These are phyloP conservation scores for Rhinogobius similis DNA, from an alignment of 2,113 vertebrate species.

Conservation along the genomic window DNA sequence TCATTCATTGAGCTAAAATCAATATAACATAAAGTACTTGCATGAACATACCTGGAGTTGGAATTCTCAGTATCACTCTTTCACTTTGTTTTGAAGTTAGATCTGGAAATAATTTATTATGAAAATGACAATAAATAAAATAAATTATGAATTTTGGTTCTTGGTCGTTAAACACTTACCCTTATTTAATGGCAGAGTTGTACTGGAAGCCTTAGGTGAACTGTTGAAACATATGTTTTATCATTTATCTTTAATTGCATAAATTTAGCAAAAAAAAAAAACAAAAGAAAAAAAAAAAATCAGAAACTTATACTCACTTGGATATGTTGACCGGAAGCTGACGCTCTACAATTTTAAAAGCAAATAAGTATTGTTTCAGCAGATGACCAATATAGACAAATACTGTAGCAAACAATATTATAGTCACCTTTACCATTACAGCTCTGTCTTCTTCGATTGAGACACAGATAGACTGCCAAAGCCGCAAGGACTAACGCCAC, in stretches of 20 bases:
- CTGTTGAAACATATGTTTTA: slow-evolving; percentile 19
- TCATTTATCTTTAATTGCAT: not conserved
- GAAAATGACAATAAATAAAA: no score
- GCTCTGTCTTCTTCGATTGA: slow-evolving; percentile 51
- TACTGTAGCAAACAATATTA: not conserved
- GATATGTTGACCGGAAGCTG: slow-evolving; percentile 24
- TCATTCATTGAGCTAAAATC: not conserved
- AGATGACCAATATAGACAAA: not conserved
- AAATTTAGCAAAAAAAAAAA: no score
- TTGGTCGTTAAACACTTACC: slow-evolving; percentile 42
- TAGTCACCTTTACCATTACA: slow-evolving; percentile 63
- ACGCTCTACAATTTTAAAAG: slow-evolving; percentile 25
- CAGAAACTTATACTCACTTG: slow-evolving; percentile 54
- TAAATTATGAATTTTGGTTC: no score
- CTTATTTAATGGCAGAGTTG: slow-evolving; percentile 16
- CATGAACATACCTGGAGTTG: slow-evolving; percentile 48
- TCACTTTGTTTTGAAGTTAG: slow-evolving; percentile 47
- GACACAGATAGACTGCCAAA: slow-evolving; percentile 60
- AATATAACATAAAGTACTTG: not conserved
- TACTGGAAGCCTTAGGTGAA: slow-evolving; percentile 17
- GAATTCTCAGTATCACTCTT: slow-evolving; percentile 58
- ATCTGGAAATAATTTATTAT: slow-evolving; percentile 18
- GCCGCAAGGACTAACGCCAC: slow-evolving; percentile 61
- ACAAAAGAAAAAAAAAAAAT: no score
- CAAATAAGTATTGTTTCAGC: not conserved